A percentile compares a stretch with the other conserved stretches of the same genome.
Evolutionary conservation across 2,797 vertebrate genomes (phyloP).

Genomic region (Balearica regulorum): DNA sequence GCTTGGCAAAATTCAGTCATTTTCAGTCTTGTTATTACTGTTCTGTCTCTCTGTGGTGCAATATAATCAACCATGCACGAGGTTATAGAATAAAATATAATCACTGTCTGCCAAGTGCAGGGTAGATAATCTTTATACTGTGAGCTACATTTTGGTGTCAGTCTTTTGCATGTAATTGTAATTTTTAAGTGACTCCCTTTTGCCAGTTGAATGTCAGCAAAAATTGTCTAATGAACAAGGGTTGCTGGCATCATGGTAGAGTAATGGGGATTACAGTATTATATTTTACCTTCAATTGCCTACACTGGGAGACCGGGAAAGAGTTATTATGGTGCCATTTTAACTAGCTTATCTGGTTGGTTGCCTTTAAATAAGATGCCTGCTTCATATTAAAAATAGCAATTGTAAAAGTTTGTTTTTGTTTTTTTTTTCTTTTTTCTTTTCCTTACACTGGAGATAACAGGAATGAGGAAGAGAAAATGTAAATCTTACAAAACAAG

Average conservation of each 20-base stretch:
- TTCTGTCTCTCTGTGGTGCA: not conserved
- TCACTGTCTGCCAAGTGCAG: not conserved
- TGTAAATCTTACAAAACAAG: not conserved
- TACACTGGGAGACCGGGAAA: not conserved
- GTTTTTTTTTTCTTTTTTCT: not conserved
- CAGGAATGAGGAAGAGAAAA: not conserved
- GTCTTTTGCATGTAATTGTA: not conserved
- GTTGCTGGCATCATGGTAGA: not conserved
- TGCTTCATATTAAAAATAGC: not conserved
- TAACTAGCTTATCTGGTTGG: not conserved
- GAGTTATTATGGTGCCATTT: not conserved
- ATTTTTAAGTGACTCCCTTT: not conserved
- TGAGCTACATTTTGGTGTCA: not conserved
- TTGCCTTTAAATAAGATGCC: not conserved
- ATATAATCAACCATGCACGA: constrained; percentile 13
- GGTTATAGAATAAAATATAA: constrained; percentile 5
- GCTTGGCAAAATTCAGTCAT: constrained; percentile 26
- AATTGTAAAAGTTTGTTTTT: not conserved
- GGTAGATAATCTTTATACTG: not conserved
- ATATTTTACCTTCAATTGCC: not conserved
- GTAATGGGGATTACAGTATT: not conserved
- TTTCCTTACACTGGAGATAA: not conserved
- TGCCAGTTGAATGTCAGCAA: not conserved
- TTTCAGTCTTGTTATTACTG: constrained; percentile 13
- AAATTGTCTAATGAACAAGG: not conserved